Percentiles rank a stretch among this genome's conserved stretches.
Conservation (phyloP, 2,888 invertebrate species). For the Listrodromus nycthemerus region DNA sequence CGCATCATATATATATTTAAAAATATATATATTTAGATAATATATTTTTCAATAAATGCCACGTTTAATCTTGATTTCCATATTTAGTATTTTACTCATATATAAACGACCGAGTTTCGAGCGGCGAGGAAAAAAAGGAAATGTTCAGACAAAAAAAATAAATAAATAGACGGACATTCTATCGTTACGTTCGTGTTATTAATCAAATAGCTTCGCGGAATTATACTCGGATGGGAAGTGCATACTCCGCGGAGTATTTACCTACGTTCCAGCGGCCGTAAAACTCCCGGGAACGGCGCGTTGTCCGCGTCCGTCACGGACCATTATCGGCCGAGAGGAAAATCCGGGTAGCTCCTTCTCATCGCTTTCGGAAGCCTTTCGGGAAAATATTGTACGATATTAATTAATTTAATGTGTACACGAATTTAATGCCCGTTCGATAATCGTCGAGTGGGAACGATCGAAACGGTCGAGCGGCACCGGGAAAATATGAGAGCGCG, state of each 20-base stretch:
- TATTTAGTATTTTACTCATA: not conserved
- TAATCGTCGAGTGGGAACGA: not conserved
- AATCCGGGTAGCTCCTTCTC: slow-evolving; percentile 25
- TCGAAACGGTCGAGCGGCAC: slow-evolving; percentile 21
- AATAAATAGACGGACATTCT: not conserved
- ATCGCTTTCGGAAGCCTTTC: slow-evolving; percentile 28
- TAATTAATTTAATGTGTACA: slow-evolving; percentile 50
- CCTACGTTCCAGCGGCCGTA: slow-evolving; percentile 23
- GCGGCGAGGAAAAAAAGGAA: not conserved
- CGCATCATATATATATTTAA: too few species aligned
- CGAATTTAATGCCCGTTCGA: not conserved
- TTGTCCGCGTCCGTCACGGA: slow-evolving; percentile 36
- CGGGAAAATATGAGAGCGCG: slow-evolving; percentile 53
- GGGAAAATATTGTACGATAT: slow-evolving; percentile 47
- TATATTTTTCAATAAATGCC: not conserved
- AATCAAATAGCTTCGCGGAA: slow-evolving; percentile 10
- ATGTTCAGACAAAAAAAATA: not conserved
- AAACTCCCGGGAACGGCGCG: not conserved
- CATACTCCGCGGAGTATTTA: slow-evolving; percentile 27
- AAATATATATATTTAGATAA: too few species aligned
- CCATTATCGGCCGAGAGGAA: slow-evolving; percentile 50
- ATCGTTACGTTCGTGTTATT: not conserved
- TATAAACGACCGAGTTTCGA: not conserved
- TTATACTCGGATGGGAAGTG: slow-evolving; percentile 17
- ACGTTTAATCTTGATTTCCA: not conserved